A percentile compares a stretch with the other conserved stretches of the same genome.
These are phyloP conservation scores for Iphiclides podalirius DNA, from an alignment of 2,888 invertebrate species.

Conservation along the genomic window DNA sequence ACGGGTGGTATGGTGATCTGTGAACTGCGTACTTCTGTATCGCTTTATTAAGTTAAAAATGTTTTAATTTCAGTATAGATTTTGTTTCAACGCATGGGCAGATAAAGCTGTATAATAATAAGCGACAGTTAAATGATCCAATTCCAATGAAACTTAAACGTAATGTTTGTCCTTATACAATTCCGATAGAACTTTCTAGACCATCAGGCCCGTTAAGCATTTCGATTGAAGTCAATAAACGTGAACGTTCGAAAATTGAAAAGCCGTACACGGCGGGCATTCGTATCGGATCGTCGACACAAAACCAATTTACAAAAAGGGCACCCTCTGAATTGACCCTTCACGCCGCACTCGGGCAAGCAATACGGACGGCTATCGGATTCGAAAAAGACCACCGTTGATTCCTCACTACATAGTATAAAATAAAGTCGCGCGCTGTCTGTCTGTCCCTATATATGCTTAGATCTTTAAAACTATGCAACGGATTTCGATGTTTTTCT, in stretches of 20 bases:
- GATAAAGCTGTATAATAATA: no score
- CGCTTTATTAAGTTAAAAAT: no score
- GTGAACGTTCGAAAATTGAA: conserved; percentile 11
- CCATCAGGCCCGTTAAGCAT: conserved; percentile 9
- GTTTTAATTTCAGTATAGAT: no score
- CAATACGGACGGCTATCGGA: conserved; percentile 9
- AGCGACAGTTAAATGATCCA: no score
- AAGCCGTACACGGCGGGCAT: not conserved
- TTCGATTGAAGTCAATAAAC: conserved; percentile 16
- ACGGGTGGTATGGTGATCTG: no score
- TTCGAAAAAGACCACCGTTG: conserved; percentile 1
- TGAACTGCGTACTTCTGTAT: no score
- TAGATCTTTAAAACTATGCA: no score
- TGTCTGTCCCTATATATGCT: no score
- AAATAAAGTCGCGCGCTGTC: no score
- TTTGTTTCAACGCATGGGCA: no score
- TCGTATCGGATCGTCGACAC: conserved; percentile 20
- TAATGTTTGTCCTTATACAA: not conserved
- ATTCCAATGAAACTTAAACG: not conserved
- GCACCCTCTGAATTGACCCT: conserved; percentile 15
- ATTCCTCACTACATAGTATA: not conserved
- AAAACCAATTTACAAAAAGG: conserved; percentile 18
- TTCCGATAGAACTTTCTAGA: not conserved
- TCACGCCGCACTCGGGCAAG: conserved; percentile 1
- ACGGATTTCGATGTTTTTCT: no score